Evolutionary conservation across 2,888 invertebrate species (phyloP), one percentile per base, ranked within the genome.

Genomic region (Girardia tigrina): DNA sequence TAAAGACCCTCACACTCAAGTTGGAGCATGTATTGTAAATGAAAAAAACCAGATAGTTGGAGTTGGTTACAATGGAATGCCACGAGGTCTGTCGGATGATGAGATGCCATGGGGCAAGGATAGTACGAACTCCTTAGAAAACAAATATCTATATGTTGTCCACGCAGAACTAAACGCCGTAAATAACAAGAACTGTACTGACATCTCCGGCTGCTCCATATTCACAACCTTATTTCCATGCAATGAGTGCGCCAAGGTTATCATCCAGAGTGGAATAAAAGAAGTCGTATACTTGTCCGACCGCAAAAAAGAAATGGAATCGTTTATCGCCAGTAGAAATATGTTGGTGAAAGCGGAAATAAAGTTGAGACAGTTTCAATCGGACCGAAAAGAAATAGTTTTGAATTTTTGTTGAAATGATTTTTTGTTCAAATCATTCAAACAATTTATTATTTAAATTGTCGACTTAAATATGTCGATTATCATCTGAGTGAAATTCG

Each of bases 161-260:
- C 97, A 98, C 85, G 97, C 97, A 0, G 97, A 98, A 86, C 88
- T 94, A 86, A 98, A 98, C 86, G 97, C 97, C 0, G 90, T 98
- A 78, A 81, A 95, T 20, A 97, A 97, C 83, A 92, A 90, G 83
- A 93, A 92, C 82, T 87, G 88, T 0, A 87, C 88, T 0, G 89
- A 90, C 85, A 87, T 94, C 0, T 88, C 88, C 79, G 88, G 89
- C 78, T 92, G 92, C 81, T 88, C 88, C 0, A 88, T 98, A 0
- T 98, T 92, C 82, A 91, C 93, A 0, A 90, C 89, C 0, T 85
- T 94, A 23, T 97, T 95, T 83, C 97, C 97, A 0, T 98, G 97
- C 84, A 94, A 95, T 82, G 94, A 95, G 84, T 98, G 97, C 86
- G 91, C 95, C 0, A 98, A 98, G 84, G 86, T 94, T 29, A 92